Evolutionary conservation across 1,140 invertebrate species (phyloP).

Genomic region (Neomicropteryx cornuta): DNA sequence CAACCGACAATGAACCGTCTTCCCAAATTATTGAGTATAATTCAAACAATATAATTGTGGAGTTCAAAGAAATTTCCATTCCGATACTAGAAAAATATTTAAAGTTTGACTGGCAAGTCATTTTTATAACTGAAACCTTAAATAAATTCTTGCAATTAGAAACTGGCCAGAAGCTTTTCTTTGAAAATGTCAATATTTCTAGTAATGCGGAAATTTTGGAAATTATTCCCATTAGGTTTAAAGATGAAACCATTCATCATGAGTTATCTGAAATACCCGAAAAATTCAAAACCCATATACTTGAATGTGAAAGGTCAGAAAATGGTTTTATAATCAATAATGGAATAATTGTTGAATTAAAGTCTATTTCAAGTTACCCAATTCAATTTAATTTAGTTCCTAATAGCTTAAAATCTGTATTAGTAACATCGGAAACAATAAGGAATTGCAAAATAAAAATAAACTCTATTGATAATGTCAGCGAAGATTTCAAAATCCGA

Average conservation of each 20-base stretch:
- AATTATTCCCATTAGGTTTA: too few species aligned
- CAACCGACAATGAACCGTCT: too few species aligned
- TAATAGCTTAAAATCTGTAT: conserved; percentile 31
- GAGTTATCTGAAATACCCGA: too few species aligned
- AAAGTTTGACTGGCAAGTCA: too few species aligned
- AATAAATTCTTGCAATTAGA: conserved; percentile 32
- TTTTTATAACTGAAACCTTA: conserved; percentile 32
- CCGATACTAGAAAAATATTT: too few species aligned
- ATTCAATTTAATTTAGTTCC: conserved; percentile 35
- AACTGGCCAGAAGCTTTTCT: conserved; percentile 29
- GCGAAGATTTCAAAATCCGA: conserved; percentile 1
- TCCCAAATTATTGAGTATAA: too few species aligned
- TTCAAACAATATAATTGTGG: too few species aligned
- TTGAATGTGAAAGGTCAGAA: too few species aligned
- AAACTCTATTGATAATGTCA: conserved; percentile 20
- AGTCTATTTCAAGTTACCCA: conserved; percentile 6
- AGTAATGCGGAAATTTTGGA: too few species aligned
- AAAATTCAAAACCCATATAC: too few species aligned
- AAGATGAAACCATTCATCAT: too few species aligned
- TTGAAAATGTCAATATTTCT: conserved; percentile 30
- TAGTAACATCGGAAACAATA: conserved; percentile 33
- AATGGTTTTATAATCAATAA: conserved; percentile 39
- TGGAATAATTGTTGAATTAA: conserved; percentile 26
- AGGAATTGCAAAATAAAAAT: conserved; percentile 31
- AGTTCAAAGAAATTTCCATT: too few species aligned